Percentiles rank a stretch among this genome's conserved stretches.
These are phyloP conservation scores for Crotophaga sulcirostris DNA, from an alignment of 2,113 vertebrate species.

Conservation along the genomic window DNA sequence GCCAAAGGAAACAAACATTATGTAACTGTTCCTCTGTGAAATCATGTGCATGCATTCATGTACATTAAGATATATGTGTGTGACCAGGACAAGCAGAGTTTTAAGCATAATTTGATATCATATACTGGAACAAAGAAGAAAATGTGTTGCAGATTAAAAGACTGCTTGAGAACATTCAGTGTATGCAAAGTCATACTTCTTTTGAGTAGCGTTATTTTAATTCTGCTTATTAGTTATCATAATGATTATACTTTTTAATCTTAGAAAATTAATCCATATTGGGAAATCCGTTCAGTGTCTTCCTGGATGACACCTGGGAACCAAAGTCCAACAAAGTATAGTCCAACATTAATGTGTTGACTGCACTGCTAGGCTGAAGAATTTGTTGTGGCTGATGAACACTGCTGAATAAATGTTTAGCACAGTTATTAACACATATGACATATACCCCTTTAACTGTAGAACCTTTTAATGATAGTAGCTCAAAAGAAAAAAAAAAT, in stretches of 20 bases:
- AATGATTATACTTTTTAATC: neutral
- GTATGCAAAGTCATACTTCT: neutral
- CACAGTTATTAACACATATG: neutral
- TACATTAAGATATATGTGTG: neutral
- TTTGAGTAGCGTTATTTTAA: neutral
- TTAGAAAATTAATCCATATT: neutral
- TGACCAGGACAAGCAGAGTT: neutral
- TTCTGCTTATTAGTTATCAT: neutral
- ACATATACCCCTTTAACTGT: neutral
- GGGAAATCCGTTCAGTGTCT: neutral
- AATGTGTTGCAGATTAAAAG: neutral
- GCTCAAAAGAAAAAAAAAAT: neutral
- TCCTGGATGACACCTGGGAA: neutral
- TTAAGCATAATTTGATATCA: neutral
- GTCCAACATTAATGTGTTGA: neutral
- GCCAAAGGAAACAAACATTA: neutral
- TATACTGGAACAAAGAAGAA: neutral
- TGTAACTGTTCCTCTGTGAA: neutral
- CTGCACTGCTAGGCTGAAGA: neutral
- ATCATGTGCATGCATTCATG: rapidly evolving
- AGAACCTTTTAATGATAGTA: neutral
- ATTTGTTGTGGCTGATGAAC: neutral
- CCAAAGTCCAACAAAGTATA: neutral
- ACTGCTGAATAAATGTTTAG: neutral
- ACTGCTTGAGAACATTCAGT: neutral